Evolutionary conservation across 2,888 invertebrate species (phyloP).

Genomic region (Criorhina ranunculi): DNA sequence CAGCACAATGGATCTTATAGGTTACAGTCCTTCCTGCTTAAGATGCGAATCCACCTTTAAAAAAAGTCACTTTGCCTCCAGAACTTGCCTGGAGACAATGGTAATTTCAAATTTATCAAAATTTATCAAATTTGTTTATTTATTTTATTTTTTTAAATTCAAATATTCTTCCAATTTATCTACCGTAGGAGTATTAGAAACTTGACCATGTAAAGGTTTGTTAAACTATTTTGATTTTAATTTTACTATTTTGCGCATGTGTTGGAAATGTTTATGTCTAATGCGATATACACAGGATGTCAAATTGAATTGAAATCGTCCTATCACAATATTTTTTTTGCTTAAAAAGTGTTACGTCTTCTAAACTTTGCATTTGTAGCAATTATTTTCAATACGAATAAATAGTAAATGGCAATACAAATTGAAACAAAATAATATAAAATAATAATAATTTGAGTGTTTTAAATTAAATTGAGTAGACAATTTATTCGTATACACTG

Average conservation of each 20-base stretch:
- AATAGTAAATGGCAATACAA: no score
- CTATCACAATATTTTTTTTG: neutral
- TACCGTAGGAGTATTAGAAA: neutral
- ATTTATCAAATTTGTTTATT: no score
- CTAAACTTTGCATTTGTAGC: neutral
- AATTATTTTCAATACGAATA: neutral
- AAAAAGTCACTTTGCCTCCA: no score
- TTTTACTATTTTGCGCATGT: conserved; percentile 25
- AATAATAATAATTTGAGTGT: neutral
- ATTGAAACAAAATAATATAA: neutral
- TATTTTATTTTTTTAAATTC: neutral
- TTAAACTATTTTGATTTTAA: conserved; percentile 11
- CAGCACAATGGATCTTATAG: no score
- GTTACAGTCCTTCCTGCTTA: no score
- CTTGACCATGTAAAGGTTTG: conserved; percentile 11
- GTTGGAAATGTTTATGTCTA: conserved; percentile 37
- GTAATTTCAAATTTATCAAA: no score
- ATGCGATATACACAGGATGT: conserved; percentile 40
- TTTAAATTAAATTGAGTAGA: neutral
- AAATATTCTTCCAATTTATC: neutral
- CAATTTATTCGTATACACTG: neutral
- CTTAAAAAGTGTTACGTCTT: neutral
- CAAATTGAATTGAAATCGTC: conserved; percentile 5
- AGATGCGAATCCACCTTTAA: no score
- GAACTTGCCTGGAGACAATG: no score